phyloP scores from a whole-genome alignment of 2,888 invertebrate genomes.

The Drosophila picticornis region DNA sequence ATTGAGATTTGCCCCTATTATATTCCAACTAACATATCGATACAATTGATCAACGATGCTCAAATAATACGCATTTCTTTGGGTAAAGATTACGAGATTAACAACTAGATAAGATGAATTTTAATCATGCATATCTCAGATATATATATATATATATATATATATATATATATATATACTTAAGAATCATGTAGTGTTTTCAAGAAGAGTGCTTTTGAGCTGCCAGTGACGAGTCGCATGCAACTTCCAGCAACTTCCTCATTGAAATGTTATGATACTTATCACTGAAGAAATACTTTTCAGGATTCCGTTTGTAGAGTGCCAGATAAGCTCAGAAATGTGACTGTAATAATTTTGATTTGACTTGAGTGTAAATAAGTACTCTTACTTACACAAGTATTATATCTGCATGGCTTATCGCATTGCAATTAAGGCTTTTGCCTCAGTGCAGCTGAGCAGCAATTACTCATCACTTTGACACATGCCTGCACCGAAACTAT shows the following conservation, averaged over 20 bases:
- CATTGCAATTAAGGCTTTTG: constrained; percentile 55
- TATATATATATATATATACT: too few species aligned
- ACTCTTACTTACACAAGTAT: constrained; percentile 8
- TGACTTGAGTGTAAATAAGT: constrained; percentile 25
- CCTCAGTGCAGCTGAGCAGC: constrained; percentile 36
- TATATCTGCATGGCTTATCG: constrained; percentile 52
- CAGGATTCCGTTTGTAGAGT: constrained; percentile 6
- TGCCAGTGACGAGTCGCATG: not conserved
- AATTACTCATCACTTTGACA: constrained; percentile 69
- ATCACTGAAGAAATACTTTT: not conserved
- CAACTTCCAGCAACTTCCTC: not conserved
- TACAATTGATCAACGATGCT: not conserved
- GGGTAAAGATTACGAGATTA: not conserved
- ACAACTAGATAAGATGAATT: not conserved
- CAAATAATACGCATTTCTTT: not conserved
- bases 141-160: not conserved
- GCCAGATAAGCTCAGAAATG: constrained; percentile 19
- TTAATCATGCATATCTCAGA: not conserved
- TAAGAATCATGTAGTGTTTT: not conserved
- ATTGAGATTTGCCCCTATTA: not conserved
- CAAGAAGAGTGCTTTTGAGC: not conserved
- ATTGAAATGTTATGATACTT: not conserved
- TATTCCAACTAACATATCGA: not conserved
- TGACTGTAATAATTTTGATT: constrained; percentile 10
- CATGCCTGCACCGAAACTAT: constrained; percentile 35